Percentiles rank a stretch among this genome's conserved stretches.
Conservation (phyloP, 2,888 invertebrate genomes). For the Resseliella maxima region DNA sequence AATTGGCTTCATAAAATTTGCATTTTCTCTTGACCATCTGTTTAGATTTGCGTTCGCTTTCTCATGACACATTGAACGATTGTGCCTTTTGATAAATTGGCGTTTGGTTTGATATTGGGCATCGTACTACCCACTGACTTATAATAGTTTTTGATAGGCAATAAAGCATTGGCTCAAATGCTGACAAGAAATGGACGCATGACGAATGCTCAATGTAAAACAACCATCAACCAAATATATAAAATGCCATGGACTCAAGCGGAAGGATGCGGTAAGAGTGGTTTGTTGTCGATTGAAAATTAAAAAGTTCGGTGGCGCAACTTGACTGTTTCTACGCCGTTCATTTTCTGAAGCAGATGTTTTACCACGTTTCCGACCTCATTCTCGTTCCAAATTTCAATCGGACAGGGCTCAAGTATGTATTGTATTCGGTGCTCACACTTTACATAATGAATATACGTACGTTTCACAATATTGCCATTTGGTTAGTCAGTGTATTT, state of each 20-base stretch:
- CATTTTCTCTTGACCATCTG: conserved; percentile 13
- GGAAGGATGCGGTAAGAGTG: conserved; percentile 14
- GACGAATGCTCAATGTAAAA: neutral
- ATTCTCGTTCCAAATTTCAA: neutral
- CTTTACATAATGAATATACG: conserved; percentile 42
- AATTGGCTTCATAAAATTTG: conserved; percentile 20
- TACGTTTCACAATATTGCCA: neutral
- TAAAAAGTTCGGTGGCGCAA: neutral
- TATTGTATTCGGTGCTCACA: neutral
- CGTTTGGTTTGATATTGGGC: neutral
- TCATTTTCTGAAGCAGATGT: conserved; percentile 37
- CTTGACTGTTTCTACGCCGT: neutral
- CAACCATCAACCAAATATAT: neutral
- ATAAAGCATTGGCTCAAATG: neutral
- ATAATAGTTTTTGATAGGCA: conserved; percentile 32
- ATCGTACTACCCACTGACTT: neutral
- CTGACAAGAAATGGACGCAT: neutral
- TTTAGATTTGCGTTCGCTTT: neutral
- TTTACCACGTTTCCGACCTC: conserved; percentile 28
- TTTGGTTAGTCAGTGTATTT: neutral
- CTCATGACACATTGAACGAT: neutral
- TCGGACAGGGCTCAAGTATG: neutral
- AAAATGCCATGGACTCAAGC: neutral
- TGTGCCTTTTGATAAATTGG: neutral
- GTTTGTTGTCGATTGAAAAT: conserved; percentile 43